Percentiles rank a stretch among this genome's conserved stretches.
Conservation (phyloP, 2,888 invertebrate genomes). For the Spatulosminthurus flaviceps region DNA sequence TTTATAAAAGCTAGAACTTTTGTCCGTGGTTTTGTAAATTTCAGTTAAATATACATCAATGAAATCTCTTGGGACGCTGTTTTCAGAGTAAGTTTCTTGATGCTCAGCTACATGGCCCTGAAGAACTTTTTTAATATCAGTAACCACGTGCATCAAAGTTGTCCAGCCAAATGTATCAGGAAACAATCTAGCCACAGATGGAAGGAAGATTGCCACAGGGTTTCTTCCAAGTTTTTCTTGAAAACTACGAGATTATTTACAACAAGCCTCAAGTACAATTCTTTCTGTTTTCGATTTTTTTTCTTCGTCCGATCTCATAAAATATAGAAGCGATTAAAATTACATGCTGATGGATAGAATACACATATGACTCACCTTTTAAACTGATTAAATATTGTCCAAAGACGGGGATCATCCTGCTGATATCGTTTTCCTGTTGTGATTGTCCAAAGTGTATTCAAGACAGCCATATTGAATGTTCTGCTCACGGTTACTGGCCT, state of each 20-base stretch:
- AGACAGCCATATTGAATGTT: slow-evolving; percentile 16
- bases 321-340: too few species aligned
- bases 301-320: too few species aligned
- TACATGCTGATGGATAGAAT: too few species aligned
- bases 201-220: background rate
- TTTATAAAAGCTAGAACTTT: slow-evolving; percentile 27
- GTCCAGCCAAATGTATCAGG: slow-evolving; percentile 22
- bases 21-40: slow-evolving; percentile 17
- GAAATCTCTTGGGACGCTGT: slow-evolving; percentile 24
- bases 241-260: too few species aligned
- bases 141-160: background rate
- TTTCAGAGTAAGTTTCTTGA: background rate
- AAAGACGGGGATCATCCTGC: slow-evolving; percentile 1
- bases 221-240: background rate
- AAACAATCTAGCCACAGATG: background rate
- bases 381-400: background rate
- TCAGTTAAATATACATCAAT: slow-evolving; percentile 26
- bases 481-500: background rate
- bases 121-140: background rate
- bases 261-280: too few species aligned
- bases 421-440: slow-evolving; percentile 29
- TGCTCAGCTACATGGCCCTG: background rate
- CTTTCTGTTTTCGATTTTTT: too few species aligned
- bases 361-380: background rate
- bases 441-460: slow-evolving; percentile 36